A percentile compares a stretch with the other conserved stretches of the same genome.
These are phyloP conservation scores for Manacus vitellinus DNA, from an alignment of 2,113 vertebrate genomes.

Conservation along the genomic window DNA sequence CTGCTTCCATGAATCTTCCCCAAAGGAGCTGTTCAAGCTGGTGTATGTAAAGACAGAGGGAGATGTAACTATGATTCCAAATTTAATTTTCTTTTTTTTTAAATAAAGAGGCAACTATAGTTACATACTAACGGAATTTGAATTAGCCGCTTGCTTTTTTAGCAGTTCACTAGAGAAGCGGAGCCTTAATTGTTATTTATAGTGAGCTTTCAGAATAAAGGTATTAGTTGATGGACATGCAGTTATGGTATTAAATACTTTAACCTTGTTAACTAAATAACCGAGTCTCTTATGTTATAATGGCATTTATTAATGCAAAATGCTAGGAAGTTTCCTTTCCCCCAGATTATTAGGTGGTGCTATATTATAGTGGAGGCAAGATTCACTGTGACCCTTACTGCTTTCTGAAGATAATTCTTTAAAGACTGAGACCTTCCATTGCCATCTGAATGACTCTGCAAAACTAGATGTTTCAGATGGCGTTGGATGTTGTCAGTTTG, in stretches of 20 bases:
- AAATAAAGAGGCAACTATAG: not conserved
- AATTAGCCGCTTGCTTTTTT: not conserved
- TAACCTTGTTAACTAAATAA: not conserved
- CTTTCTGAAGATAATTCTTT: not conserved
- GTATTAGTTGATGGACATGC: not conserved
- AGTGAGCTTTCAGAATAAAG: not conserved
- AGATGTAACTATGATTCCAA: not conserved
- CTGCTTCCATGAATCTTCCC: not conserved
- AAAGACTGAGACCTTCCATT: not conserved
- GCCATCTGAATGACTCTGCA: not conserved
- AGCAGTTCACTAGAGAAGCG: not conserved
- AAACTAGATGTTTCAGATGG: not conserved
- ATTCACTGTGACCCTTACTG: not conserved
- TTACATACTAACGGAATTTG: not conserved
- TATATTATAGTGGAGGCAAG: not conserved
- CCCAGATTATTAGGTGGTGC: not conserved
- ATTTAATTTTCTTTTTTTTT: not conserved
- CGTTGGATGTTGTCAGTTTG: not conserved
- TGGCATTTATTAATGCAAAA: not conserved
- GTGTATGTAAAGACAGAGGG: not conserved
- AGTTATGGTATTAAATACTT: not conserved
- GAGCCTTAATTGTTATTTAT: not conserved
- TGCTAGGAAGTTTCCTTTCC: not conserved
- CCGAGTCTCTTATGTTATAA: not conserved
- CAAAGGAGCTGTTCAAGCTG: slow-evolving; percentile 5